Base-by-base conservation (phyloP, 92 coral and sea anemone genomes). In the Zoanthus sansibaricus region DNA sequence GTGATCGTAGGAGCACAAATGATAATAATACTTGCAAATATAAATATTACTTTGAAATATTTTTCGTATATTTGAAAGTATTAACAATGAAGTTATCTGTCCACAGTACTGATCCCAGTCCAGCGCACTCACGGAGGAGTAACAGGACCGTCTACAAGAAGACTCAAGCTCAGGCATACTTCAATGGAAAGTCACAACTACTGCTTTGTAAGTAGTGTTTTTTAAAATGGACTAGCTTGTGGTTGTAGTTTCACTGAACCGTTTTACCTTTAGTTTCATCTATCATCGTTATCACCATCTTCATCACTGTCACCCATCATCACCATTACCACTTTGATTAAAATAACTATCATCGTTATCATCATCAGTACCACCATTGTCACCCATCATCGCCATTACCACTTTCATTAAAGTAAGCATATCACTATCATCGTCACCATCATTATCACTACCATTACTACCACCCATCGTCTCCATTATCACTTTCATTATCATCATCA, bases 141-240 rank as follows among this genome's bases (percentile, higher is more conserved):
- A 93, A 88, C 83, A 79, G 89, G 75, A 86, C 93, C 3, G 91
- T 94, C 51, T 94, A 87, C 56, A 79, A 76, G 82, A 73, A 83
- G 31, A 87, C 88, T 9, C 92, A 89, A 37, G 69, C 94, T 12
- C 98, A 94, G 71, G 98, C 94, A 6, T 88, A 93, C 17, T 94
- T 94, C 83, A 37, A 85, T 20, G 98, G 98, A 3, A 74, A 71
- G 15, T 89, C 94, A 17, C 83, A 94, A 78, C 82, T 91, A n/a
- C 76, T 88, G 52, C 88, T 91, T 52, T 83, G 94, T 91, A 46
- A 91, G 94, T 91, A 59, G 4, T 45, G 13, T 46, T 18, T 21
- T 14, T 67, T 21, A 58, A 15, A 58, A 12, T 58, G 12, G 15
- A 9, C 52, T 48, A 9, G 3, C 12, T 7, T 3, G 12, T 7